Percentiles rank a stretch among this genome's conserved stretches.
These are phyloP conservation scores for Smittia sp. DNA, from an alignment of 2,888 invertebrate genomes.

Conservation along the genomic window DNA sequence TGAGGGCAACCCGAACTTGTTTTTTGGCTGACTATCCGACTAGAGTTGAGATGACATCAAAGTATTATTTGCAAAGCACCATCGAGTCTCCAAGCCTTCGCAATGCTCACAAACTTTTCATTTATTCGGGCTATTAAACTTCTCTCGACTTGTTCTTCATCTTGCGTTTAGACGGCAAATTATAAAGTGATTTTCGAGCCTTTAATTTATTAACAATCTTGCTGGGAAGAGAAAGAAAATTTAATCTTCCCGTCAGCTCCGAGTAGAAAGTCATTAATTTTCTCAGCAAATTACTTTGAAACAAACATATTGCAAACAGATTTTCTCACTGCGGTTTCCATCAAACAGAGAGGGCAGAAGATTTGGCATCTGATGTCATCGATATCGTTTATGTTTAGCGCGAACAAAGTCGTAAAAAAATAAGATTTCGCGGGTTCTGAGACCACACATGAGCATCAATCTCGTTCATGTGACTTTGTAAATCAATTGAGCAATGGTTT, in stretches of 20 bases:
- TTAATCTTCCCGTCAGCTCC: not conserved
- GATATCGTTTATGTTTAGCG: constrained; percentile 30
- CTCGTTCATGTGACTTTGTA: no score
- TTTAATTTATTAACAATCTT: constrained; percentile 27
- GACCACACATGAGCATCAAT: constrained; percentile 38
- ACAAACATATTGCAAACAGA: constrained; percentile 31
- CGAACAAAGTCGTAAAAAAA: constrained; percentile 10
- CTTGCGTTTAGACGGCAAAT: constrained; percentile 35
- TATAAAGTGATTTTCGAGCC: constrained; percentile 32
- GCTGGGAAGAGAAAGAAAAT: not conserved
- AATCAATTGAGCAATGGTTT: no score
- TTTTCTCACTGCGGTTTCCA: not conserved
- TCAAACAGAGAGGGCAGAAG: constrained; percentile 15
- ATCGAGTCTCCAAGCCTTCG: no score
- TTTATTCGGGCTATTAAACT: not conserved
- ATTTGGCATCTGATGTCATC: constrained; percentile 39
- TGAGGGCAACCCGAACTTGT: no score
- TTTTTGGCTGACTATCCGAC: no score
- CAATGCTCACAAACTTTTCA: no score
- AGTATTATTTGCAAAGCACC: no score
- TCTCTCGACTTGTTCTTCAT: not conserved
- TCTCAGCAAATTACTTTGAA: constrained; percentile 34
- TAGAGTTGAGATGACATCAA: no score
- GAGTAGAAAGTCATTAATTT: constrained; percentile 22
- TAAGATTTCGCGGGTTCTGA: not conserved